phyloP scores from a whole-genome alignment of 1,140 invertebrate genomes.

The Liolophura sinensis region DNA sequence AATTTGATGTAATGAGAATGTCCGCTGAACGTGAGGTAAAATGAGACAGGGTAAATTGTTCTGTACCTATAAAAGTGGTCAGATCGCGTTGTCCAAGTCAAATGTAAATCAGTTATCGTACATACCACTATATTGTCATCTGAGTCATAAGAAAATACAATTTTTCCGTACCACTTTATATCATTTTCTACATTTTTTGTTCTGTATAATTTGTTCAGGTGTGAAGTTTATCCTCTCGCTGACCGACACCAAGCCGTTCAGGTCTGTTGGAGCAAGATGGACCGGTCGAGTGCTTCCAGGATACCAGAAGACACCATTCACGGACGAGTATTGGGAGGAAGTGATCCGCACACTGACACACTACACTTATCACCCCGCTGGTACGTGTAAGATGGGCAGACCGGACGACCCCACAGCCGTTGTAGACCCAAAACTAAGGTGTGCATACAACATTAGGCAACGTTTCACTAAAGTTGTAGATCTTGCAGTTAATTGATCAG shows the following conservation, averaged over 20 bases:
- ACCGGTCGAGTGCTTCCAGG: background rate
- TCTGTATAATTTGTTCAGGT: background rate
- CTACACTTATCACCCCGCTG: constrained; percentile 84
- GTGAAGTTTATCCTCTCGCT: background rate
- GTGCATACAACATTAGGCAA: too few relatives aligned
- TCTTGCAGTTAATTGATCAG: too few relatives aligned
- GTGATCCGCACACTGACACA: constrained; percentile 60
- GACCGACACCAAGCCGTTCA: background rate
- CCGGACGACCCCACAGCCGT: constrained; percentile 47
- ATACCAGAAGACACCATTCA: background rate
- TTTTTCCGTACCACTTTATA: too few relatives aligned
- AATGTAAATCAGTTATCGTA: too few relatives aligned
- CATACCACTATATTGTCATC: too few relatives aligned
- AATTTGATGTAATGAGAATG: too few relatives aligned
- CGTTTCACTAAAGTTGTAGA: too few relatives aligned
- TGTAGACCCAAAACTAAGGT: constrained; percentile 39
- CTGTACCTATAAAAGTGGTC: too few relatives aligned
- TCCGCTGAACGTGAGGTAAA: too few relatives aligned
- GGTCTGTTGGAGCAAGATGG: background rate
- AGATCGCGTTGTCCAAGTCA: too few relatives aligned
- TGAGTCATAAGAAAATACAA: too few relatives aligned
- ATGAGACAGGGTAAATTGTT: too few relatives aligned
- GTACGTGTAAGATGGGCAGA: constrained; percentile 89
- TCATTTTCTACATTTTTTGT: background rate
- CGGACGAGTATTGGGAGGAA: constrained; percentile 3